Percentiles rank a stretch among this genome's conserved stretches.
Evolutionary conservation across 2,113 vertebrate species (phyloP).

Genomic region (Oxyura jamaicensis): DNA sequence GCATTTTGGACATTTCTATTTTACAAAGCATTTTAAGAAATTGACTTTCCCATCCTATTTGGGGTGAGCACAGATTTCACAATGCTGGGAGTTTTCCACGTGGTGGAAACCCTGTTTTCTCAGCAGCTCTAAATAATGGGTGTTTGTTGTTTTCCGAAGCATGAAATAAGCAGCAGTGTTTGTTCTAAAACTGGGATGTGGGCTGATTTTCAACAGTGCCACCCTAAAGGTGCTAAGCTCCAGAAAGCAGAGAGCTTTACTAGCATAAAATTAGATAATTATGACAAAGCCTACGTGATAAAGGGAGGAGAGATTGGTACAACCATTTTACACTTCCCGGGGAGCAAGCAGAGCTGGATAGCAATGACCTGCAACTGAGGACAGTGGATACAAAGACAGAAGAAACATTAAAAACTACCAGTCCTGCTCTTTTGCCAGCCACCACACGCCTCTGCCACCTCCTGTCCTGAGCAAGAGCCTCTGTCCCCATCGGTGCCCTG

Average conservation of each 20-base stretch:
- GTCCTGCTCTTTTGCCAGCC: neutral
- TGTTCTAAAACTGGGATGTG: slow-evolving; percentile 35
- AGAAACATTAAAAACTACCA: neutral
- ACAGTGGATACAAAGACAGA: neutral
- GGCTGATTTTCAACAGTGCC: slow-evolving; percentile 57
- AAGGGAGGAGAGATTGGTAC: neutral
- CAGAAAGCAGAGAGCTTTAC: slow-evolving; percentile 9
- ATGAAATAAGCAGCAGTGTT: slow-evolving; percentile 48
- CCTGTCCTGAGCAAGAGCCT: rapidly evolving
- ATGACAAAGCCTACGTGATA: neutral
- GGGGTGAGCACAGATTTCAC: slow-evolving; percentile 6
- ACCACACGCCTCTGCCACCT: neutral
- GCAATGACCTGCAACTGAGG: neutral
- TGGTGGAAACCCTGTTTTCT: slow-evolving; percentile 16
- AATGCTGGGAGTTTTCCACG: slow-evolving; percentile 15
- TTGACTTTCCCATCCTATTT: neutral
- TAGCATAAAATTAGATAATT: slow-evolving; percentile 50
- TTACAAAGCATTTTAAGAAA: slow-evolving; percentile 3
- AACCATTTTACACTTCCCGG: neutral
- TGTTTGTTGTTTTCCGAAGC: slow-evolving; percentile 59
- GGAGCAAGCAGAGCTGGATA: neutral
- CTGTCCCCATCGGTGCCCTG: neutral
- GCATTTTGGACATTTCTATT: neutral
- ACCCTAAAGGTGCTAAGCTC: slow-evolving; percentile 42
- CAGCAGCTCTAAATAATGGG: slow-evolving; percentile 44